Evolutionary conservation across 2,113 vertebrate genomes (phyloP).

Genomic region (Dissostichus mawsoni): DNA sequence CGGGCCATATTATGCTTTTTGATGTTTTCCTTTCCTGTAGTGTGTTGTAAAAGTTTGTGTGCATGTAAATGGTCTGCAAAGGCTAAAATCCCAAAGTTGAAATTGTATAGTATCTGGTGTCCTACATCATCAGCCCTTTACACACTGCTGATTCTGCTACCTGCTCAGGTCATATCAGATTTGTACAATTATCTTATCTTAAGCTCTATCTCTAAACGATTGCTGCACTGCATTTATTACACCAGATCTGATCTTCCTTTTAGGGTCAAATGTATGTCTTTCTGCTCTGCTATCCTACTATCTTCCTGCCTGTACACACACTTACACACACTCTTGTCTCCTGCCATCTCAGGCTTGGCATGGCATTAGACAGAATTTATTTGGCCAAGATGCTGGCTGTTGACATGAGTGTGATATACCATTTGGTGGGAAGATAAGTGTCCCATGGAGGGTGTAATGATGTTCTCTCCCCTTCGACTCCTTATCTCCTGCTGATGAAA

Average conservation of each 20-base stretch:
- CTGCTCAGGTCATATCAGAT: slow-evolving; percentile 48
- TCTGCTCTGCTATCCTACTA: neutral
- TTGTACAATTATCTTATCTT: slow-evolving; percentile 66
- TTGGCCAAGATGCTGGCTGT: slow-evolving; percentile 78
- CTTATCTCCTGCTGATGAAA: slow-evolving; percentile 79
- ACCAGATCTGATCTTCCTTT: slow-evolving; percentile 39
- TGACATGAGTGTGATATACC: slow-evolving; percentile 80
- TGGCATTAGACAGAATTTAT: slow-evolving; percentile 80
- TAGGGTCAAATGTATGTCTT: slow-evolving; percentile 22
- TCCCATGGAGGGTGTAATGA: slow-evolving; percentile 79
- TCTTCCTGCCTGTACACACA: slow-evolving; percentile 14
- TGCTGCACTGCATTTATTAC: slow-evolving; percentile 55
- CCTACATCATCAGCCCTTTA: slow-evolving; percentile 26
- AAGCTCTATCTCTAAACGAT: slow-evolving; percentile 9
- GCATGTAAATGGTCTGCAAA: no score
- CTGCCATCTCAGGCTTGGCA: slow-evolving; percentile 62
- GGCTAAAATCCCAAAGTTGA: no score
- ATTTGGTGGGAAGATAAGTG: slow-evolving; percentile 81
- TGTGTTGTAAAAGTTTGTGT: no score
- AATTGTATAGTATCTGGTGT: slow-evolving; percentile 16
- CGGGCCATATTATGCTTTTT: no score
- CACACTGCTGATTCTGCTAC: slow-evolving; percentile 43
- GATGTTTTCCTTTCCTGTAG: no score
- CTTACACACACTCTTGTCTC: slow-evolving; percentile 43
- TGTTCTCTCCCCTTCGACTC: slow-evolving; percentile 71